Conservation (phyloP, 1,140 invertebrate species). For the Glossosoma conforme region DNA sequence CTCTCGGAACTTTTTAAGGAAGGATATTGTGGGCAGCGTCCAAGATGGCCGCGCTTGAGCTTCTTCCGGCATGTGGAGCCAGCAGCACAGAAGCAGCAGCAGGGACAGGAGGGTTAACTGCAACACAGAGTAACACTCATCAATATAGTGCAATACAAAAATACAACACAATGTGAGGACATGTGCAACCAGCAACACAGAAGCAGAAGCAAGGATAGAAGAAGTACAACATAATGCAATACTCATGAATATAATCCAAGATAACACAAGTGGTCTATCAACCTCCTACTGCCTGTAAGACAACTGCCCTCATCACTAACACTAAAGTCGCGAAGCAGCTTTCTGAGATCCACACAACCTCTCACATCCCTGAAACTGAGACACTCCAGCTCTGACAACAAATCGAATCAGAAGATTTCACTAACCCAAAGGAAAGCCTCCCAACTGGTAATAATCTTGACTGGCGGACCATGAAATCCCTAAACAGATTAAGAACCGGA, state of each 20-base stretch:
- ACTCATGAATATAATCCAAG: not conserved
- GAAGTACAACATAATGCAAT: not conserved
- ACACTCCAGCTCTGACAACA: too few species aligned
- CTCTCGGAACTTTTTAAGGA: slow-evolving; percentile 15
- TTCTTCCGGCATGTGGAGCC: slow-evolving; percentile 12
- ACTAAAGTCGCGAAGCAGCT: too few species aligned
- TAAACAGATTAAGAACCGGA: too few species aligned
- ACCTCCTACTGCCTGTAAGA: too few species aligned
- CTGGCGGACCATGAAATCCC: too few species aligned
- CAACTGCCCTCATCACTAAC: too few species aligned
- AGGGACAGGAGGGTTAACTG: slow-evolving; percentile 9
- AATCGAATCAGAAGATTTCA: too few species aligned
- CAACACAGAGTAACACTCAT: slow-evolving; percentile 3
- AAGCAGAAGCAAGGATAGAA: not conserved
- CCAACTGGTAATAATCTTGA: too few species aligned
- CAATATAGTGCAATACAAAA: not conserved
- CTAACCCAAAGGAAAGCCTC: too few species aligned
- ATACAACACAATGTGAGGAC: not conserved
- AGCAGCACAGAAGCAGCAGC: slow-evolving; percentile 8
- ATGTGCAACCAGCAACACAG: not conserved
- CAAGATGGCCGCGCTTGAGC: slow-evolving; percentile 18
- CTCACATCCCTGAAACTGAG: too few species aligned
- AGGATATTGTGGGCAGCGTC: slow-evolving; percentile 13
- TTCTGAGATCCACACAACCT: too few species aligned
- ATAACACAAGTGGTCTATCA: not conserved